phyloP scores from a whole-genome alignment of 2,113 vertebrate genomes.

The Chamaea fasciata region DNA sequence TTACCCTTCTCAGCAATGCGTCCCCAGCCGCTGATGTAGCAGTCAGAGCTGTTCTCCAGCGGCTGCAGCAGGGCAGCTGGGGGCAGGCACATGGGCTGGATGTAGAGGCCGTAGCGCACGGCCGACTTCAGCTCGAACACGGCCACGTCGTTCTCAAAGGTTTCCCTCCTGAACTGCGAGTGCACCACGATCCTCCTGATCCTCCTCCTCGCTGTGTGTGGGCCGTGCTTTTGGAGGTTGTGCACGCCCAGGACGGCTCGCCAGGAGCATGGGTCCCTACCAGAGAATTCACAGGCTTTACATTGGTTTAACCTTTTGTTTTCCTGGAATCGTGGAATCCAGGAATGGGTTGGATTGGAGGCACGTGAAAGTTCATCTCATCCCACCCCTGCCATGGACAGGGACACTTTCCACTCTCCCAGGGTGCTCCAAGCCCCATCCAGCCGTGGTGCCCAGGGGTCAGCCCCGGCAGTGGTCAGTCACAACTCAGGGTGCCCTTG shows the following conservation, averaged over 20 bases:
- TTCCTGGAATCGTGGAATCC: accelerated
- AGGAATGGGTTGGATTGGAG: background rate
- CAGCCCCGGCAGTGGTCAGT: too few species aligned
- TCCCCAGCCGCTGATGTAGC: background rate
- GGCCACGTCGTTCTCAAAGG: background rate
- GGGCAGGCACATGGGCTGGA: background rate
- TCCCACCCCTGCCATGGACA: background rate
- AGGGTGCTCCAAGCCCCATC: accelerated
- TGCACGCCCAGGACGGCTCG: background rate
- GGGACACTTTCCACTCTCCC: background rate
- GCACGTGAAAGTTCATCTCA: background rate
- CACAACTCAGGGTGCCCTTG: too few species aligned
- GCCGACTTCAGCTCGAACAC: background rate
- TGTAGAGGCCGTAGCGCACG: background rate
- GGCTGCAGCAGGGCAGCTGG: accelerated
- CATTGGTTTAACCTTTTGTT: accelerated
- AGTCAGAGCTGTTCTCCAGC: background rate
- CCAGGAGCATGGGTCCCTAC: background rate
- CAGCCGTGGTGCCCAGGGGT: too few species aligned
- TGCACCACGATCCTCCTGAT: background rate
- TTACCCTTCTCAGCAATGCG: background rate
- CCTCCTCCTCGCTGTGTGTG: accelerated
- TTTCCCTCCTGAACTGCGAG: background rate
- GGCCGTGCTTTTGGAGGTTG: background rate
- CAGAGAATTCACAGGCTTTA: background rate